Evolutionary conservation across 1,140 invertebrate genomes (phyloP), one percentile per base, ranked within the genome.

Genomic region (Drosophila sproati): DNA sequence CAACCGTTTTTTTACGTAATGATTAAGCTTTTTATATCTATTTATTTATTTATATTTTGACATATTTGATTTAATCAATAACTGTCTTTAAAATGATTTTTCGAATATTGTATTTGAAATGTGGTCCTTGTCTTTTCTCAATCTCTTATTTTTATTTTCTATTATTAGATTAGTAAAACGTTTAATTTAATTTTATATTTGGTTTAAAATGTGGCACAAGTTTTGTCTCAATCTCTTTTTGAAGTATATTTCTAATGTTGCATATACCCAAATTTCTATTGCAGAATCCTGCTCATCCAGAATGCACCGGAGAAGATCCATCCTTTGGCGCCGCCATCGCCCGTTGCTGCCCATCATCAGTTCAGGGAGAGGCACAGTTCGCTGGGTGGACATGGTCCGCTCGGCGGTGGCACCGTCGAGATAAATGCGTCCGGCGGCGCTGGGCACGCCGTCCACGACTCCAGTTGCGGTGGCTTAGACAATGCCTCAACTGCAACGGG

Each of bases 261-360:
- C 29, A 37, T 37, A 37, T 41, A 10, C 8, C 39, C 39, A 34
- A 52, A 0, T 43, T 32, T 31, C 1, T 2, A 4, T 59, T 60
- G 56, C 87, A 96, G 96, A 91, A 97, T 98, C 76, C 96, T 98
- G 69, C 95, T 97, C 60, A 97, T 98, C 80, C 97, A 98, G 94
- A 98, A 97, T 93, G 96, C 96, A 45, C 96, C 96, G 0, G 96
- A 97, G 91, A 97, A 97, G 93, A 93, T 88, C 79, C 93, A 93
- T 91, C 93, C 93, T 0, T n/a, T 88, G 66, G 61, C 70, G 71
- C 94, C 94, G 34, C 94, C 94, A 41, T 92, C 95, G 2, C 92
- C 90, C 4, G 82, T 90, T 7, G 82, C 76, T 2, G 59, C 77
- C 20, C 73, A 92, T 56, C 74, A 87, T 70, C 82, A 79, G 37